These are phyloP conservation scores for Ochropacha duplaris DNA, from an alignment of 2,888 invertebrate species.

Conservation along the genomic window DNA sequence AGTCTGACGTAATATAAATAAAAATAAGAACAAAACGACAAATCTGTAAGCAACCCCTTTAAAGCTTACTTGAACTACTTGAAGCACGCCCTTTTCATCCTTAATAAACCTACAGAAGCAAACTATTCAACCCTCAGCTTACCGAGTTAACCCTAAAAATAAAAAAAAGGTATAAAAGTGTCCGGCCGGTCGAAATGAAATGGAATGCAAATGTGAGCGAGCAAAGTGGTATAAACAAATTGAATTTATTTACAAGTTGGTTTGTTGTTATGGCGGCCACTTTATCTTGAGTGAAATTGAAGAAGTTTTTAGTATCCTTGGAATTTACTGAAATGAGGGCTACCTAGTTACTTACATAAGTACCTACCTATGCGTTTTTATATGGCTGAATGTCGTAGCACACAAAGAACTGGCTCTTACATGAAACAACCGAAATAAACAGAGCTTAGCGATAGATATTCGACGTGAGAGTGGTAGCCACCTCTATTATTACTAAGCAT, in stretches of 20 bases:
- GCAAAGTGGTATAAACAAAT: constrained; percentile 42
- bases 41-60: constrained; percentile 7
- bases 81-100: constrained; percentile 26
- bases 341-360: background rate
- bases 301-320: background rate
- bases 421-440: too few species aligned
- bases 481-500: too few species aligned
- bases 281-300: background rate
- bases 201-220: constrained; percentile 73
- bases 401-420: too few species aligned
- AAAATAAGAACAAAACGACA: background rate
- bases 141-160: constrained; percentile 52
- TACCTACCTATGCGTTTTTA: too few species aligned
- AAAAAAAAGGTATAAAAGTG: constrained; percentile 71
- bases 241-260: constrained; percentile 22
- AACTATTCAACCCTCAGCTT: constrained; percentile 51
- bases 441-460: too few species aligned
- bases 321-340: background rate
- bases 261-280: constrained; percentile 15
- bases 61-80: constrained; percentile 16
- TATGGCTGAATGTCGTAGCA: too few species aligned
- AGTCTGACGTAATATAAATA: too few species aligned
- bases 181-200: constrained; percentile 66
- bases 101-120: constrained; percentile 58
- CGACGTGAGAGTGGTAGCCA: too few species aligned